These are phyloP conservation scores for Danio kyathit DNA, from an alignment of 2,797 vertebrate genomes.

Conservation along the genomic window DNA sequence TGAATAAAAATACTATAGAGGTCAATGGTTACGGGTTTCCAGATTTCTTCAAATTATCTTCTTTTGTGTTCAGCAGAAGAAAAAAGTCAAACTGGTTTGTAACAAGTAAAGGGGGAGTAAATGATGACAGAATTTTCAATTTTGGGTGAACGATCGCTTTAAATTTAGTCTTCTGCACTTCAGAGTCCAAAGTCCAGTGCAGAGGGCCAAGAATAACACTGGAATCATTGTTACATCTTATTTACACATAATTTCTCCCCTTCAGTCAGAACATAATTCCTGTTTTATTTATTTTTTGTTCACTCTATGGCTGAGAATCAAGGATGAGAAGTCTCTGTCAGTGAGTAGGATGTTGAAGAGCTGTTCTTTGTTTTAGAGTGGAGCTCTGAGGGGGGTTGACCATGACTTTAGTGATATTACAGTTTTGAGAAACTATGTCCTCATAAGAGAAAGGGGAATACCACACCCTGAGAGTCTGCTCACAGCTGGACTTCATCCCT, in stretches of 20 bases:
- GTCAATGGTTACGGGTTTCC: not conserved
- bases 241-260: conserved; percentile 13
- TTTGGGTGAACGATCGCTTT: too few species aligned
- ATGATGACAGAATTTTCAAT: too few species aligned
- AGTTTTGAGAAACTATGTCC: conserved; percentile 51
- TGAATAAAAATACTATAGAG: too few species aligned
- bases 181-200: conserved; percentile 45
- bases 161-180: conserved; percentile 32
- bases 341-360: not conserved
- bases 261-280: conserved; percentile 6
- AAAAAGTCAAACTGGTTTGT: too few species aligned
- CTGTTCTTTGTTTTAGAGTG: conserved; percentile 16
- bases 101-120: too few species aligned
- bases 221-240: conserved; percentile 49
- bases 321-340: not conserved
- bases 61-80: too few species aligned
- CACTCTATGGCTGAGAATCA: too few species aligned
- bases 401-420: conserved; percentile 44
- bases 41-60: too few species aligned
- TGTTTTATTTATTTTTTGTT: not conserved
- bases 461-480: conserved; percentile 36
- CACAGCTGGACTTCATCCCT: conserved; percentile 50
- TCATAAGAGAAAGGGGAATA: conserved; percentile 36
- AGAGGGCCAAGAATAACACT: conserved; percentile 40
- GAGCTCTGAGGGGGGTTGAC: conserved; percentile 22